Base-by-base conservation (phyloP, 2,113 vertebrate species). In the Platysternon megacephalum region DNA sequence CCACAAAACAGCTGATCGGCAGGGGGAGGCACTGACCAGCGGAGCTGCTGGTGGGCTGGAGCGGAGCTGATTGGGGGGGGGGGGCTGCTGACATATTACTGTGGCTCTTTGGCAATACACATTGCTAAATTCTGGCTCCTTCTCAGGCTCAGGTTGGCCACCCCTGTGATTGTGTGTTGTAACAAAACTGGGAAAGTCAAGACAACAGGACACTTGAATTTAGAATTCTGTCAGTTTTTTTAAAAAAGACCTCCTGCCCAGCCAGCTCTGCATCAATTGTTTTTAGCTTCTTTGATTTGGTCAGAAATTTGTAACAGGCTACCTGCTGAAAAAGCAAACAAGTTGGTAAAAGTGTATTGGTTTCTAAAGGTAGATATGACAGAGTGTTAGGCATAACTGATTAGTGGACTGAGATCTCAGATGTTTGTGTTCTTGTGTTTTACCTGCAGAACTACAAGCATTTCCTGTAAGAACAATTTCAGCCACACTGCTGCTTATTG, bases 251-350 rank as follows among this genome's bases (percentile, higher is more conserved):
- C 29, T 68, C 16, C 35, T 68, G 8, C 35, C 13, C 35, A 35
- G 61, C 14, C 35, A 35, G 32, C n/a, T 21, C n/a, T n/a, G n/a
- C n/a, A 72, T n/a, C 65, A 72, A 72, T 22, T 21, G 16, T 29
- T 56, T 94, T 52, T 51, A 80, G 29, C 28, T 92, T 48, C 22
- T 0, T 68, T 49, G 2, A 5, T 2, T 32, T 85, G 49, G 17
- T 56, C 81, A 26, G 51, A 5, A 89, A 87, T 48, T 84, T 53
- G 29, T 44, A 89, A 49, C 21, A 84, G 82, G 13, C 8, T 2
- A 0, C 1, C 6, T 2, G 0, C 2, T 39, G 8, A n/a, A 80
- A 68, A 84, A 58, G 3, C 24, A 11, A 39, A 39, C 16, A 72
- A 52, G 79, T 29, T 58, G 56, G 56, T 58, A 11, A 58, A 58